These are phyloP conservation scores for Scaptodrosophila lebanonensis DNA, from an alignment of 1,140 invertebrate genomes.

Conservation along the genomic window DNA sequence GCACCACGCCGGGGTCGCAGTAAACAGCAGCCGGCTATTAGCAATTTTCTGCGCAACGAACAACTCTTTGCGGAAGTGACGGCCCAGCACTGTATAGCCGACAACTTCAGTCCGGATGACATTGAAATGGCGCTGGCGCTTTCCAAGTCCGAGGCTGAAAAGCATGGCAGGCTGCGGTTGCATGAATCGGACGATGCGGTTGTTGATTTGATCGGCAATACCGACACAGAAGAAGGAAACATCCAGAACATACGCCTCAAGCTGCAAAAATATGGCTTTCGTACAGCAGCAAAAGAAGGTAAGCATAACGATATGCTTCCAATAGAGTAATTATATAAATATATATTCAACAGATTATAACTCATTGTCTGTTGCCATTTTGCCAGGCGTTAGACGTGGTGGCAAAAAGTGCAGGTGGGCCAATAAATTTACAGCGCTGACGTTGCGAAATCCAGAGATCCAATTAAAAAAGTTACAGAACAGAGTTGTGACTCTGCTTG, in stretches of 20 bases:
- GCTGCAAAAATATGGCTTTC: conserved; percentile 63
- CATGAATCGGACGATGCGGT: conserved; percentile 28
- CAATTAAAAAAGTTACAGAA: conserved; percentile 49
- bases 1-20: conserved; percentile 9
- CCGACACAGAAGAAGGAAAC: not conserved
- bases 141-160: conserved; percentile 65
- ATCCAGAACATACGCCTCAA: conserved; percentile 46
- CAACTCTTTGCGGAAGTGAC: conserved; percentile 65
- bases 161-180: conserved; percentile 15
- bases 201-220: conserved; percentile 29
- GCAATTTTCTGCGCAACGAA: conserved; percentile 65
- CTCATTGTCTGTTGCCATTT: conserved; percentile 14
- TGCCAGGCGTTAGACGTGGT: conserved; percentile 24
- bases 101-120: conserved; percentile 67
- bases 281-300: conserved; percentile 56
- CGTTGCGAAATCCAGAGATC: conserved; percentile 42
- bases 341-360: conserved; percentile 50
- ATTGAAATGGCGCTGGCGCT: conserved; percentile 70
- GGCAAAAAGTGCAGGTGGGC: conserved; percentile 53
- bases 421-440: conserved; percentile 67
- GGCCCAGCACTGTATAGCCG: conserved; percentile 61
- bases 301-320: too few relatives aligned
- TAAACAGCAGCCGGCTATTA: conserved; percentile 59
- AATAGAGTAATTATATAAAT: not conserved
- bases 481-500: conserved; percentile 43